A percentile compares a stretch with the other conserved stretches of the same genome.
These are phyloP conservation scores for Hippopotamyrus pictus DNA, from an alignment of 2,797 vertebrate genomes.

Conservation along the genomic window DNA sequence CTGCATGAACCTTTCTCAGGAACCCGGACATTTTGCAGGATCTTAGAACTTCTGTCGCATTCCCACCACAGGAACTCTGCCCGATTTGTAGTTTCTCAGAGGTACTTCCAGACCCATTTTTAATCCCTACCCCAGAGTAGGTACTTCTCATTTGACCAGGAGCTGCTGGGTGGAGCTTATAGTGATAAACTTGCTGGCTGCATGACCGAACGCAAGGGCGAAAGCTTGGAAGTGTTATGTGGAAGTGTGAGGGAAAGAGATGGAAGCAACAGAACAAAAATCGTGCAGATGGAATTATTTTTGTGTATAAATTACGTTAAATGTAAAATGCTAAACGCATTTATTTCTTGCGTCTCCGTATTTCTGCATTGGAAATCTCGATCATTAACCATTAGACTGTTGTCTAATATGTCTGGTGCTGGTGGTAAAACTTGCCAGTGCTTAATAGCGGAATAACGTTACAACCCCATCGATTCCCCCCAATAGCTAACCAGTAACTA, in stretches of 20 bases:
- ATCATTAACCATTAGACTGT: neutral
- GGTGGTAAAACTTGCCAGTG: neutral
- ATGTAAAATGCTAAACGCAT: neutral
- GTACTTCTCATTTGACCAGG: neutral
- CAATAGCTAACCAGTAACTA: neutral
- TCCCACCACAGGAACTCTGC: neutral
- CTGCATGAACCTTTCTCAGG: neutral
- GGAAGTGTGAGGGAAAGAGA: neutral
- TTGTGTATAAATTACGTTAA: neutral
- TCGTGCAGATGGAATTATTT: neutral
- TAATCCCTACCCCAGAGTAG: neutral
- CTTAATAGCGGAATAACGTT: neutral
- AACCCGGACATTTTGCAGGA: neutral
- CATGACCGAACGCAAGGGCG: neutral
- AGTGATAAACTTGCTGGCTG: neutral
- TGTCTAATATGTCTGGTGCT: neutral
- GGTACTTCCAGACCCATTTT: neutral
- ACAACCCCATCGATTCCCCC: neutral
- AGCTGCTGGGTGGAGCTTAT: neutral
- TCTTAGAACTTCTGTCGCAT: neutral
- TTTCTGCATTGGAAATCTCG: neutral
- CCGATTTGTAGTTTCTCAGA: neutral
- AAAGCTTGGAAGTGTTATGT: neutral
- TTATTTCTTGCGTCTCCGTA: neutral
- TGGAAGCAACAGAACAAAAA: neutral